Percentiles rank a stretch among this genome's conserved stretches.
phyloP scores from a whole-genome alignment of 2,888 invertebrate genomes.

The Blera fallax region DNA sequence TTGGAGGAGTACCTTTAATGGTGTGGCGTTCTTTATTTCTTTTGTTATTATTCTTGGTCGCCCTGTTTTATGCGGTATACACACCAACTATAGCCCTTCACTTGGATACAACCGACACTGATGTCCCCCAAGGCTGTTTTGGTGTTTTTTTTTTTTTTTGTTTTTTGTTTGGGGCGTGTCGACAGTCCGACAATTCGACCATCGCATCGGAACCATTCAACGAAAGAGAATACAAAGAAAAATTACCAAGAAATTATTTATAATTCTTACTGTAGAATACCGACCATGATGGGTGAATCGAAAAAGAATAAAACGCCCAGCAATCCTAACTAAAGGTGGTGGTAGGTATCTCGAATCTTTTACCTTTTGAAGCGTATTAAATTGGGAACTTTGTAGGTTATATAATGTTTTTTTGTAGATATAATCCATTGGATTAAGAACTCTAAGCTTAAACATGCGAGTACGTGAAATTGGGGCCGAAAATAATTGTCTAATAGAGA shows the following conservation, averaged over 20 bases:
- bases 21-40: slow-evolving; percentile 7
- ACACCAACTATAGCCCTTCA: slow-evolving; percentile 7
- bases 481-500: too few relatives aligned
- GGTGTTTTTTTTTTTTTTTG: slow-evolving; percentile 3
- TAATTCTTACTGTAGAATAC: slow-evolving; percentile 48
- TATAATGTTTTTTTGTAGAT: too few relatives aligned
- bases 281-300: slow-evolving; percentile 43
- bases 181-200: slow-evolving; percentile 19
- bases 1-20: slow-evolving; percentile 48
- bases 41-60: slow-evolving; percentile 11
- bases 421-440: too few relatives aligned
- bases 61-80: not conserved
- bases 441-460: too few relatives aligned
- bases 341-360: not conserved
- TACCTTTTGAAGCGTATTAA: slow-evolving; percentile 14
- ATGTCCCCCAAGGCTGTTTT: slow-evolving; percentile 64
- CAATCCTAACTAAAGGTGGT: slow-evolving; percentile 26
- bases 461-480: too few relatives aligned
- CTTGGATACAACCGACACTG: slow-evolving; percentile 22
- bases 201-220: slow-evolving; percentile 47
- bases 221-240: slow-evolving; percentile 55
- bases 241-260: slow-evolving; percentile 71
- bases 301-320: slow-evolving; percentile 42
- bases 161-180: slow-evolving; percentile 61
- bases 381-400: not conserved